Evolutionary conservation across 2,797 vertebrate species (phyloP), one percentile per base, ranked within the genome.

Genomic region (Arctocebus calabarensis): DNA sequence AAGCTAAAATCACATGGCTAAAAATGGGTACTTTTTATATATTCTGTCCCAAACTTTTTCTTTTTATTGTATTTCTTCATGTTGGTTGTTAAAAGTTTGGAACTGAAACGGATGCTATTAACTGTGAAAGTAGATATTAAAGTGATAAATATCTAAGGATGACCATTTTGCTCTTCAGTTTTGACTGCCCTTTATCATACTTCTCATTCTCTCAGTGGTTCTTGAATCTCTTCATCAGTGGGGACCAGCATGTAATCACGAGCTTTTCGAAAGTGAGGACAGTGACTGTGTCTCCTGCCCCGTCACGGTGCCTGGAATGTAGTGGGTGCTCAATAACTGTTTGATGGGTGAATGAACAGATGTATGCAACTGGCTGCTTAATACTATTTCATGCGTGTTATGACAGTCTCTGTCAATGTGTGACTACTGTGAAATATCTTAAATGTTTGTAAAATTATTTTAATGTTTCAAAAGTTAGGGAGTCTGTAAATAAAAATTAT

Each of bases 371-470:
- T 78, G 29, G 17, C n/a, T 73, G 17, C 34, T 79, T 78, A 84
- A 27, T 93, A 19, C 45, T 87, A 13, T 52, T 75, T 48, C 75
- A 82, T 59, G 68, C 61, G 68, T 59, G 68, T 83, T 88, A 61
- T 45, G 32, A n/a, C 19, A 73, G 1, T 19, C 27, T 34, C 27
- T 88, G 43, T 59, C 32, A 62, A 62, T 11, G 62, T 12, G 2
- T 77, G 27, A 71, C 23, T 45, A 62, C 27, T 78, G 3, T 78
- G 52, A 70, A 61, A 74, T 66, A 22, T 73, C 52, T 84, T 82
- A 88, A 52, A 73, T 88, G 7, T 77, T 85, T 83, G 40, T 71
- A 57, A 34, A 93, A 77, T 78, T 85, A 81, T 71, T 81, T 94
- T 77, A 91, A n/a, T 94, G 75, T 66, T n/a, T 90, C n/a, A 66